Evolutionary conservation across 2,113 vertebrate genomes (phyloP), one percentile per base, ranked within the genome.

Genomic region (Ariopsis seemanni): DNA sequence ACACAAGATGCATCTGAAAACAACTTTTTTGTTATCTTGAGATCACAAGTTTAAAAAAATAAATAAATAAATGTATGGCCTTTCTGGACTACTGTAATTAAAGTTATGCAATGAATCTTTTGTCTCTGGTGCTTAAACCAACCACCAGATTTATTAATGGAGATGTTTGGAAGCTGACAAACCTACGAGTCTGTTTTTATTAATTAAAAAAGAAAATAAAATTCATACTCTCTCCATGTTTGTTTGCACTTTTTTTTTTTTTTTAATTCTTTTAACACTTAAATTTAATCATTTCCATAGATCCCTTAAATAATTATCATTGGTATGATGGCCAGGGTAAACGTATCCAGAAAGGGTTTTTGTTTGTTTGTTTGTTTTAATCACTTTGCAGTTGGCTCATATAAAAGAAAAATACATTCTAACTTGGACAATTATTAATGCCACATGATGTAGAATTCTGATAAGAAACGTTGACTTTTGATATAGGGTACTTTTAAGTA

Each of bases 181-280:
- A 42, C 55, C 12, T 75, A 82, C 18, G 80, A 50, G 30, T 15
- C 22, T 5, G 30, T 84, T 91, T 92, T 89, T 79, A 79, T 75
- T 88, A 78, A 79, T 77, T 80, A 89, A 86, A 84, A 90, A 93
- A 91, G 92, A 92, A 93, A 93, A 88, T 42, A 42, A 42, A 42
- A 78, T 86, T 30, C 84, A 89, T 90, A 48, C 79, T 71, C 75
- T 88, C 89, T 91, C 85, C 86, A 69, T 88, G 86, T 87, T 90
- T 90, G 89, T 90, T 92, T 42, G 90, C 88, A 85, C 80, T 88
- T 34, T 34, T 34, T 34, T 85, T 88, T 90, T 86, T 83, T 90
- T 91, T 84, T 92, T 88, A 84, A 90, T 90, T 14, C 85, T n/a
- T 86, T 75, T 7, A 57, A 80, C 17, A 58, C 5, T 62, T 62